Evolutionary conservation across 2,797 vertebrate genomes (phyloP), one percentile per base, ranked within the genome.

Genomic region (Cossypha polioptera): DNA sequence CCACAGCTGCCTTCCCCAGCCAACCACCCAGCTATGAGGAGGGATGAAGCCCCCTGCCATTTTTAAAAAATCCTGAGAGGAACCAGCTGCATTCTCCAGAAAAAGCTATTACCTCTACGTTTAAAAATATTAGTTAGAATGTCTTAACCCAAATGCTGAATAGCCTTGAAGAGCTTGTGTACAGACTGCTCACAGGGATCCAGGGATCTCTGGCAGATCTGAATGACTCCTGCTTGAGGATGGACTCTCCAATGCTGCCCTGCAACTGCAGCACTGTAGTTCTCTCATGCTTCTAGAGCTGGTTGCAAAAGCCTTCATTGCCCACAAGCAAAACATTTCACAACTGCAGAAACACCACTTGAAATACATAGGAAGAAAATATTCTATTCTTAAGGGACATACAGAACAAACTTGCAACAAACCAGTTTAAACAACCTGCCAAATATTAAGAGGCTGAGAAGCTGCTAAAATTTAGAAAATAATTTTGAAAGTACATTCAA

Each of bases 101-200:
- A 50, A 82, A 90, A 53, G 4, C 11, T 43, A 4, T 21, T n/a
- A 43, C 13, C 26, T n/a, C 18, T 10, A 13, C 4, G 17, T 28
- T 80, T 38, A 50, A 48, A 35, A 48, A 29, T 25, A 42, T 26
- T 54, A 21, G 42, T 45, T 80, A 48, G 57, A 91, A n/a, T 12
- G 0, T 54, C 73, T 86, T 77, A 77, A 58, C 14, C 4, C 42
- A 81, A 59, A 29, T 9, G 20, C 38, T 55, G 33, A 59, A 85
- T 18, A 65, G 14, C 42, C 35, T n/a, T 8, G 0, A 74, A n/a
- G 50, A 80, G 28, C 24, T 50, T 31, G 4, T 4, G 10, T 10
- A 5, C 0, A 3, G 31, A 33, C 0, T 0, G 17, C n/a, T 61
- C 16, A 19, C 9, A 50, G 33, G 35, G 47, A 77, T 38, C 8